Conservation (phyloP, 35 echinoderm and acorn worm genomes). For the Hemicentrotus pulcherrimus region DNA sequence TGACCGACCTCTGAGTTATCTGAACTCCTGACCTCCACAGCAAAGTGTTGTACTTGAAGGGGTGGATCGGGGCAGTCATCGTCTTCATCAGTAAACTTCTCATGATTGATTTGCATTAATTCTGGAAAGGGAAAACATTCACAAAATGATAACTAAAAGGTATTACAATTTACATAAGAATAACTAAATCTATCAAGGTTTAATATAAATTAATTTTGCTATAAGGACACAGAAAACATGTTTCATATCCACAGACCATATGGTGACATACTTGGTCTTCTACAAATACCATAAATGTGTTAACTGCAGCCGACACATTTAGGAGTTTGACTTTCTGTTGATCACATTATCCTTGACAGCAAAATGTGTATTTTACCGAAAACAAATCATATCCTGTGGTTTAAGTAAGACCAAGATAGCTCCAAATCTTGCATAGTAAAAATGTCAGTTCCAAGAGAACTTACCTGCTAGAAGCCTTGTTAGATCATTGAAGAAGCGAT, state of each 20-base stretch:
- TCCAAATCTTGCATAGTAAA: too few species aligned
- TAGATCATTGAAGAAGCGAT: constrained; percentile 65
- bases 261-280: too few species aligned
- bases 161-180: background rate
- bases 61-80: constrained; percentile 44
- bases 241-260: too few species aligned
- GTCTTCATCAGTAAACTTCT: constrained; percentile 61
- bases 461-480: constrained; percentile 64
- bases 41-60: constrained; percentile 54
- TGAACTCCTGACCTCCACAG: constrained; percentile 57
- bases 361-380: too few species aligned
- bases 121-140: background rate
- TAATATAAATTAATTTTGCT: too few species aligned
- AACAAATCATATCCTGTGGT: too few species aligned
- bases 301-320: too few species aligned
- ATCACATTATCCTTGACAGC: too few species aligned
- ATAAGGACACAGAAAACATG: too few species aligned
- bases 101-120: constrained; percentile 35
- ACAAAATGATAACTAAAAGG: background rate
- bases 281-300: too few species aligned
- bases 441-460: background rate
- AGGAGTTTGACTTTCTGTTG: too few species aligned
- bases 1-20: background rate
- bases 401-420: too few species aligned
- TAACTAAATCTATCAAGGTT: background rate